phyloP scores from a whole-genome alignment of 2,888 invertebrate species.

The Petrolisthes manimaculis region DNA sequence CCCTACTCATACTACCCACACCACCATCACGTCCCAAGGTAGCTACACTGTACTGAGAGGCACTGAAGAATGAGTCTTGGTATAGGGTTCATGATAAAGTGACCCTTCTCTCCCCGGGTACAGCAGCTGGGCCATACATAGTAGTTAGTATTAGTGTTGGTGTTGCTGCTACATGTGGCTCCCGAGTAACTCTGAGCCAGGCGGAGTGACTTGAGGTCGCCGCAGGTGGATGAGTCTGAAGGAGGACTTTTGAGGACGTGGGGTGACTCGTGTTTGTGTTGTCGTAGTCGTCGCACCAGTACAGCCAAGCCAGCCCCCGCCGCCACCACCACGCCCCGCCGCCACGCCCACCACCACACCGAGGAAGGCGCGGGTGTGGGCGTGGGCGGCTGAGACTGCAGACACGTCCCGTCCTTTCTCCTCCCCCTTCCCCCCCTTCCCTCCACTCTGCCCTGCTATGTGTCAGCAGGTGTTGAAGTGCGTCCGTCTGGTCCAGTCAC shows the following conservation, averaged over 20 bases:
- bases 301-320: constrained; percentile 45
- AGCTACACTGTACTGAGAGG: constrained; percentile 5
- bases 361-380: constrained; percentile 55
- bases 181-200: constrained; percentile 47
- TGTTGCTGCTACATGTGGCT: constrained; percentile 19
- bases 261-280: constrained; percentile 49
- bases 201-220: constrained; percentile 42
- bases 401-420: constrained; percentile 41
- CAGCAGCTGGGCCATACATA: constrained; percentile 47
- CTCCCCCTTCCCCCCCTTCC: constrained; percentile 27
- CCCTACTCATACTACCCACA: no score
- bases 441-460: constrained; percentile 49
- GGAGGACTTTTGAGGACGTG: constrained; percentile 51
- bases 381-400: constrained; percentile 50
- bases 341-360: constrained; percentile 58
- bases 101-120: constrained; percentile 56
- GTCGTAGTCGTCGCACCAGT: constrained; percentile 39
- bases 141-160: constrained; percentile 32
- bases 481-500: constrained; percentile 43
- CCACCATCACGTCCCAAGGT: background rate
- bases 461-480: constrained; percentile 48
- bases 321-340: constrained; percentile 49
- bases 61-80: background rate
- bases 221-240: constrained; percentile 49
- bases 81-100: constrained; percentile 55